Base-by-base conservation (phyloP, 2,888 invertebrate genomes). In the Ecdyonurus torrentis region DNA sequence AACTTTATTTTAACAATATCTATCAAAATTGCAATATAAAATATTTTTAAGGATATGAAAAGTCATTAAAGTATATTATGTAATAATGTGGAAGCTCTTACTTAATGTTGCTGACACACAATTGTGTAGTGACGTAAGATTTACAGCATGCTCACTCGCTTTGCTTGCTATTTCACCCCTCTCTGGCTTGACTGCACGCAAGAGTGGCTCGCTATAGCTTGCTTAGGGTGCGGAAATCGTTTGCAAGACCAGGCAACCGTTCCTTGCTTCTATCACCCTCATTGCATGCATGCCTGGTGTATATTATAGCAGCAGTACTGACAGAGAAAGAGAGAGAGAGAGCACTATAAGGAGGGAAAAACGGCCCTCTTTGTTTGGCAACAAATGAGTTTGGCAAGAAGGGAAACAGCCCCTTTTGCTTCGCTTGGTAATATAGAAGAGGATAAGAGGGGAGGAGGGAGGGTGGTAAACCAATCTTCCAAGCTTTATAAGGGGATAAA, bases 311-410 rank as follows among this genome's bases (percentile, higher is more conserved):
- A 18, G 50, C 50, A 18, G 50, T 18, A 50, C 10, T 18, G 50
- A 50, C 10, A n/a, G n/a, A n/a, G n/a, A n/a, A n/a, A n/a, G n/a
- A n/a, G n/a, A n/a, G n/a, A n/a, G n/a, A n/a, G 10, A 50, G 50
- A 50, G 10, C 50, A 18, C 10, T 7, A 18, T 18, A 50, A 18
- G 50, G 50, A 50, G 50, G 50, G 50, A 50, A 50, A 50, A 50
- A 50, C 50, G 7, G 50, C 50, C n/a, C 55, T n/a, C 55, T 55
- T 55, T 55, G 55, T 55, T 55, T 55, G 55, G 22, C n/a, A 55
- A 55, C 55, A 55, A 55, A 55, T 55, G 55, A 55, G 55, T 37
- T n/a, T n/a, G n/a, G n/a, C n/a, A n/a, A 55, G 55, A 55, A 55
- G 55, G 37, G 37, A 37, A 37, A 55, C 19, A 22, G 55, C n/a